A percentile compares a stretch with the other conserved stretches of the same genome.
Evolutionary conservation across 2,797 vertebrate species (phyloP).

Genomic region (Enteromius argenteus): DNA sequence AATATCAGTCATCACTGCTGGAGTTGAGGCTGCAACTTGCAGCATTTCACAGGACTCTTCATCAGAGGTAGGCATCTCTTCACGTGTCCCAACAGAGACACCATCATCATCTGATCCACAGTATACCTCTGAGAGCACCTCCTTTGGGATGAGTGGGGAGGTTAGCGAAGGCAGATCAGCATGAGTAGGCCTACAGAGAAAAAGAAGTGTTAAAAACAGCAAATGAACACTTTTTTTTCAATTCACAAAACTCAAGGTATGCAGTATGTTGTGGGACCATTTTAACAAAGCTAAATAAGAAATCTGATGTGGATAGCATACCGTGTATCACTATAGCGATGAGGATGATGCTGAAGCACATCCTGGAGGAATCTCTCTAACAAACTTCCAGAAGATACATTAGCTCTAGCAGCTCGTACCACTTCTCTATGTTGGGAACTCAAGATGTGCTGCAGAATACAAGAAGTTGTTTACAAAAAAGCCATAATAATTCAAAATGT

Average conservation of each 20-base stretch:
- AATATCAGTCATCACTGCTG: slow-evolving; percentile 18
- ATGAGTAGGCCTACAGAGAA: slow-evolving; percentile 80
- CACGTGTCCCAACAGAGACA: slow-evolving; percentile 65
- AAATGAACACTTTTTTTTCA: background rate
- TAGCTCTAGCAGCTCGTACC: slow-evolving; percentile 75
- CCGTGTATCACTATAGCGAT: slow-evolving; percentile 85
- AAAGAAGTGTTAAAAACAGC: slow-evolving; percentile 36
- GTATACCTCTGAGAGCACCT: slow-evolving; percentile 70
- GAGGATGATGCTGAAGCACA: slow-evolving; percentile 88
- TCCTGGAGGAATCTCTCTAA: slow-evolving; percentile 94
- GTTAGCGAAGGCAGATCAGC: slow-evolving; percentile 79
- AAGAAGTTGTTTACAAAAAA: background rate
- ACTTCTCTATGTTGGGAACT: slow-evolving; percentile 86
- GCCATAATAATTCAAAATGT: background rate
- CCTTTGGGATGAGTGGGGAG: slow-evolving; percentile 71
- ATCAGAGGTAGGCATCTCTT: slow-evolving; percentile 72
- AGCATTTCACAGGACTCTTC: slow-evolving; percentile 59
- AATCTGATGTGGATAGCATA: slow-evolving; percentile 65
- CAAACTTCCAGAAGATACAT: slow-evolving; percentile 74
- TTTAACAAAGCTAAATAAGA: background rate
- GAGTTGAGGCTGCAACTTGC: slow-evolving; percentile 41
- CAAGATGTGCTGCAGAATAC: slow-evolving; percentile 83
- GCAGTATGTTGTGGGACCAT: background rate
- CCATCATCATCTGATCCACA: slow-evolving; percentile 67
- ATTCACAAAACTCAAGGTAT: background rate